phyloP scores from a whole-genome alignment of 2,797 vertebrate species.

The Cirrhinus molitorella region DNA sequence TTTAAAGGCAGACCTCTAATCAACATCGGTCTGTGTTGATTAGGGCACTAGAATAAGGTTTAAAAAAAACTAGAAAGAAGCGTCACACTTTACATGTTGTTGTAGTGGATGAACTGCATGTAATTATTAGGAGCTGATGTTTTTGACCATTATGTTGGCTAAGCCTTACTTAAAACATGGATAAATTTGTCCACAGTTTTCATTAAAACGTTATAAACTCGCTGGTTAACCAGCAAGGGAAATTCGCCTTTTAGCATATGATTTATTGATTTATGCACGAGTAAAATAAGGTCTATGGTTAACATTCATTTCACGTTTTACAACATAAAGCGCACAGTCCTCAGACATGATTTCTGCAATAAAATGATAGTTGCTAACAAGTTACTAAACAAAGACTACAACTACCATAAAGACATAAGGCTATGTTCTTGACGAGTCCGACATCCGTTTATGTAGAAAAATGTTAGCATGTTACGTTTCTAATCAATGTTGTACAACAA shows the following conservation, averaged over 20 bases:
- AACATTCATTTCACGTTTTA: background rate
- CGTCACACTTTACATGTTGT: background rate
- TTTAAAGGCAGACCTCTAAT: constrained; percentile 38
- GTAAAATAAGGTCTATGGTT: background rate
- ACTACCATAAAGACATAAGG: background rate
- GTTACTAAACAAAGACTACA: background rate
- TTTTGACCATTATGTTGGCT: background rate
- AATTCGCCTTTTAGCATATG: background rate
- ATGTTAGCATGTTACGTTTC: too few species aligned
- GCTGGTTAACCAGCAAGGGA: background rate
- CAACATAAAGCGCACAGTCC: background rate
- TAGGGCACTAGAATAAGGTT: background rate
- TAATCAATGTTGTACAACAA: too few species aligned
- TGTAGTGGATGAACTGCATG: background rate
- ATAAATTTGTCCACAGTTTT: background rate
- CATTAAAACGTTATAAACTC: background rate
- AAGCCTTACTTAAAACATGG: background rate
- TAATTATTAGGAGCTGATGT: background rate
- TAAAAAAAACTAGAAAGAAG: background rate
- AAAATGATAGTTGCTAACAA: background rate
- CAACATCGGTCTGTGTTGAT: constrained; percentile 22
- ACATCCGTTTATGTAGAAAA: too few species aligned
- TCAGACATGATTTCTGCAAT: background rate
- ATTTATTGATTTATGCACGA: background rate
- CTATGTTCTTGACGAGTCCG: too few species aligned